Conservation (phyloP, 2,113 vertebrate genomes). For the Cisticola juncidis region DNA sequence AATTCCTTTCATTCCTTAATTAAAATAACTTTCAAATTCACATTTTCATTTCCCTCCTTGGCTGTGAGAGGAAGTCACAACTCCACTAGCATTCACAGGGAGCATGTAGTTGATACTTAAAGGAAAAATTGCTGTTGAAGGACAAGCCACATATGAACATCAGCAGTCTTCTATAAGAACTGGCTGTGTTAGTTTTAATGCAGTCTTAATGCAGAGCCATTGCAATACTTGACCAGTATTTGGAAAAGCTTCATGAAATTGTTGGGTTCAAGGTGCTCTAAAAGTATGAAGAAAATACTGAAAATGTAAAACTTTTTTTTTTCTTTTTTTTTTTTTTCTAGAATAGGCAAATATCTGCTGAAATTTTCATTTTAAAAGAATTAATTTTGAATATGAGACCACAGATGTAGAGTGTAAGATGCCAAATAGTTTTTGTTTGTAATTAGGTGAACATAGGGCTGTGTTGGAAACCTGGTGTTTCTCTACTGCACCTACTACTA, state of each 20-base stretch:
- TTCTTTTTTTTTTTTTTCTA: neutral
- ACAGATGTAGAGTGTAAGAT: neutral
- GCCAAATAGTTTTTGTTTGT: neutral
- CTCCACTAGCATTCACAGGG: neutral
- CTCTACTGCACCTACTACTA: neutral
- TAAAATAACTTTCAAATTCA: neutral
- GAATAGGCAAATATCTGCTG: neutral
- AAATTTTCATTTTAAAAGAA: neutral
- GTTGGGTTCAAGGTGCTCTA: neutral
- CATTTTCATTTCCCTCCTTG: neutral
- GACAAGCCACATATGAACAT: neutral
- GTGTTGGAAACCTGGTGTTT: neutral
- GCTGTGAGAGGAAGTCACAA: neutral
- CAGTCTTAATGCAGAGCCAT: rapidly evolving
- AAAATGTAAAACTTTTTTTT: too few species aligned
- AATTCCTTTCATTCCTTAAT: neutral
- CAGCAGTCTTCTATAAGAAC: neutral
- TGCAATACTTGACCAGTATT: neutral
- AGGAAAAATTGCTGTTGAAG: neutral
- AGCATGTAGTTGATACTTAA: neutral
- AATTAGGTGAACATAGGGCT: neutral
- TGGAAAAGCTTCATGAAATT: neutral
- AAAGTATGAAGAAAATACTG: neutral
- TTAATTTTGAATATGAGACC: neutral
- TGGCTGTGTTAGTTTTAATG: neutral